Evolutionary conservation across 1,140 invertebrate genomes (phyloP), one percentile per base, ranked within the genome.

Genomic region (Drosophila saltans): DNA sequence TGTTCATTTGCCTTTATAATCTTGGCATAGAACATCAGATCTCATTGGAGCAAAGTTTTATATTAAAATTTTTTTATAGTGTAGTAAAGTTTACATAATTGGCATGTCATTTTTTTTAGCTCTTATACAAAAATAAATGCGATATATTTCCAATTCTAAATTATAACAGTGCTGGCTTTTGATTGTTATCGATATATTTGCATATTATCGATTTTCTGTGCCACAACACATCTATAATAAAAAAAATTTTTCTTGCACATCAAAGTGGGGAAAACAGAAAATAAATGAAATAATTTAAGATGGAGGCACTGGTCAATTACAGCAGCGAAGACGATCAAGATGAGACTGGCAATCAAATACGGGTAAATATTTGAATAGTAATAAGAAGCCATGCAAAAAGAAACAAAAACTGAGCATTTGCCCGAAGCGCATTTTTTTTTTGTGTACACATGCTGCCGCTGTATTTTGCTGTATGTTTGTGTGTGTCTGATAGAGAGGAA

Each of bases 321-420:
- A 94, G 94, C 45, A 95, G 94, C 79, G 94, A 95, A 72, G 94
- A 95, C 79, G 94, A 94, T 57, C 93, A 93, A 80, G 94, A 95
- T 8, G 91, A 91, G 16, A 45, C 66, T 52, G 72, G 73, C 45
- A 91, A 93, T 40, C 89, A 92, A 52, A 84, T 89, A 64, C 82
- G 92, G 74, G 91, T 91, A 92, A 91, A 83, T 91, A 91, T 75
- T 6, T 48, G n/a, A 45, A 0, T 36, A 28, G 48, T 7, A 33
- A 58, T 60, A 61, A 57, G 36, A 59, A 70, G 56, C 69, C 58
- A 64, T 56, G 21, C 56, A 58, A 63, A 26, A 58, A 21, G 55
- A 48, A 55, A 76, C 41, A 55, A 77, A 52, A 36, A 40, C 28
- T 56, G 36, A 72, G 66, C 56, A 26, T 26, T 16, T 55, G 40